These are phyloP conservation scores for Temnothorax nylanderi DNA, from an alignment of 1,140 invertebrate species.

Conservation along the genomic window DNA sequence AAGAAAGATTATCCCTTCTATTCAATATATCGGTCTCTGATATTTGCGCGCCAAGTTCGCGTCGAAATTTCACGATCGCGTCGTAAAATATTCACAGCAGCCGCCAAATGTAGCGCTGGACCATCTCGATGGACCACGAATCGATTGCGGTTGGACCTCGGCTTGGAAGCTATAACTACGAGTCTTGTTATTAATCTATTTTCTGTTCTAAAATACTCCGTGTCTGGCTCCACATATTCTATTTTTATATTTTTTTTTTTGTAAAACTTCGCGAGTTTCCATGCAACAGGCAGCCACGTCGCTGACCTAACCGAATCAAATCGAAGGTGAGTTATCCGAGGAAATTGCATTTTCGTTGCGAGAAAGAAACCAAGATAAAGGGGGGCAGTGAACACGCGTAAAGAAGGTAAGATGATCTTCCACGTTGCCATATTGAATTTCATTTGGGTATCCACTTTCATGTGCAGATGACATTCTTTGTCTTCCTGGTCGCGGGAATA, in stretches of 20 bases:
- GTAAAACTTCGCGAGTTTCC: neutral
- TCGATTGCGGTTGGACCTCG: neutral
- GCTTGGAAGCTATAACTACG: neutral
- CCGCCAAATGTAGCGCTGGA: neutral
- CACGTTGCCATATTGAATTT: constrained; percentile 75
- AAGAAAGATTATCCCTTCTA: constrained; percentile 73
- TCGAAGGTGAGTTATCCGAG: neutral
- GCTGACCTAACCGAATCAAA: neutral
- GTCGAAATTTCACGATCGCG: constrained; percentile 30
- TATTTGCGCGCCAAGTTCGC: constrained; percentile 19
- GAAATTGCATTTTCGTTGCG: constrained; percentile 28
- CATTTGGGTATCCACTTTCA: constrained; percentile 76
- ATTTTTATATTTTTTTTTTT: neutral
- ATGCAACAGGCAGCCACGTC: constrained; percentile 37
- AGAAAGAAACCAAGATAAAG: neutral
- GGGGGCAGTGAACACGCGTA: constrained; percentile 8
- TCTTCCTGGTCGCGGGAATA: constrained; percentile 70
- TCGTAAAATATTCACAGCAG: constrained; percentile 34
- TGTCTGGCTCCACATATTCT: neutral
- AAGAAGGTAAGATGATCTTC: constrained; percentile 64
- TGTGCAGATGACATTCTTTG: constrained; percentile 76
- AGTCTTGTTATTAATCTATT: neutral
- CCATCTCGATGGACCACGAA: neutral
- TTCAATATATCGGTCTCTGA: constrained; percentile 47
- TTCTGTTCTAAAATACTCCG: neutral